These are phyloP conservation scores for Rhinoderma darwinii DNA, from an alignment of 2,113 vertebrate species.

Conservation along the genomic window DNA sequence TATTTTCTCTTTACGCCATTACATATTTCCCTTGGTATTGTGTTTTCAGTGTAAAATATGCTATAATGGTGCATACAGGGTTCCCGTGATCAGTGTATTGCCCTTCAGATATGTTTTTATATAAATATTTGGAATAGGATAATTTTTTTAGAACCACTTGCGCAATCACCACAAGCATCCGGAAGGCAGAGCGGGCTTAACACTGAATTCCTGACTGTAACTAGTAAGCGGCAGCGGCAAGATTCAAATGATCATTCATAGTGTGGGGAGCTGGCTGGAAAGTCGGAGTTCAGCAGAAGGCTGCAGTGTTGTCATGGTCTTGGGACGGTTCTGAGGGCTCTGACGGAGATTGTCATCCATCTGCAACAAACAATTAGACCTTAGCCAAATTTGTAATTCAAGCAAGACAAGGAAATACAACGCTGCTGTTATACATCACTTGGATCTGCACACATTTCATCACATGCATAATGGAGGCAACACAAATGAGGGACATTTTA, in stretches of 20 bases:
- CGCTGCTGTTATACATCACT: neutral
- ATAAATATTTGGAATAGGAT: neutral
- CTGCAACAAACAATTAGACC: constrained; percentile 73
- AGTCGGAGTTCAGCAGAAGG: constrained; percentile 75
- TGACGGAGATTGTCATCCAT: constrained; percentile 98
- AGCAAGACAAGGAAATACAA: neutral
- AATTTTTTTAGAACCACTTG: neutral
- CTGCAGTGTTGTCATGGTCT: constrained; percentile 81
- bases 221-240: neutral
- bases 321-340: constrained; percentile 92
- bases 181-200: neutral
- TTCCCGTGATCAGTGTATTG: neutral
- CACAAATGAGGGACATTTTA: too few species aligned
- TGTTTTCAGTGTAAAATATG: neutral
- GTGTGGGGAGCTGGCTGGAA: constrained; percentile 77
- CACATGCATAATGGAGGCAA: neutral
- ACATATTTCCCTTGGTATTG: too few species aligned
- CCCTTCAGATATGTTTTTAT: neutral
- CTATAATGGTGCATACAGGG: neutral
- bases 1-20: too few species aligned
- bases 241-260: constrained; percentile 62
- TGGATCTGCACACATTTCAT: neutral
- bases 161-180: neutral
- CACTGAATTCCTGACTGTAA: neutral
- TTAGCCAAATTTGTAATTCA: neutral